Base-by-base conservation (phyloP, 1,140 invertebrate genomes). In the Steinernema khuongi region DNA sequence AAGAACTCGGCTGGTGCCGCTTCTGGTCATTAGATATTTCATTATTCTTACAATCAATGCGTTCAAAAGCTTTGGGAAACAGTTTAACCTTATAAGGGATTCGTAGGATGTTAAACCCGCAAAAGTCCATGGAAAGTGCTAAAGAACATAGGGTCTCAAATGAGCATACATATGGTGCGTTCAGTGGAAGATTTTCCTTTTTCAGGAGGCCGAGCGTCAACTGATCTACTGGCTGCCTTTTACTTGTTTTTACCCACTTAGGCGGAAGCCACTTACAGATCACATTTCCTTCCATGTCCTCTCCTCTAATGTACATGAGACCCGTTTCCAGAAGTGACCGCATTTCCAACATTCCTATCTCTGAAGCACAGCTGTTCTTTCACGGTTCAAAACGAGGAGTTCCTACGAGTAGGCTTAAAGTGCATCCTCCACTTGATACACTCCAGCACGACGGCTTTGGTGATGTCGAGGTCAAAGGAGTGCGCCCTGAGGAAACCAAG, bases 291-390 rank as follows among this genome's bases (percentile, higher is more conserved):
- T 77, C 50, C 19, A 76, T 28, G 67, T 77, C 74, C 19, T 69
- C 31, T 43, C 70, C 70, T n/a, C 76, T 70, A 69, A 77, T 32
- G 70, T 76, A 77, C 50, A 77, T 77, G 22, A 77, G 19, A 67
- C 72, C 60, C 22, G 30, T 68, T 32, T 77, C 76, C 18, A 77
- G 19, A n/a, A 77, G 22, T 32, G 43, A 50, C 33, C 75, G 74
- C 29, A 77, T 17, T 22, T 71, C 72, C 0, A 77, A 44, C 17
- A 77, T 66, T n/a, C 73, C 69, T 19, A 77, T 77, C 17, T 68
- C 75, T 77, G 29, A 31, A 68, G 19, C 22, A 1, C 7, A n/a
- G 31, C 4, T 2, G 1, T n/a, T 67, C 30, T 71, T 26, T 32
- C 11, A n/a, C 22, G n/a, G 71, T 74, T 67, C 66, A 0, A 36